These are phyloP conservation scores for Caenorhabditis japonica DNA, from an alignment of 2,888 invertebrate genomes.

Conservation along the genomic window DNA sequence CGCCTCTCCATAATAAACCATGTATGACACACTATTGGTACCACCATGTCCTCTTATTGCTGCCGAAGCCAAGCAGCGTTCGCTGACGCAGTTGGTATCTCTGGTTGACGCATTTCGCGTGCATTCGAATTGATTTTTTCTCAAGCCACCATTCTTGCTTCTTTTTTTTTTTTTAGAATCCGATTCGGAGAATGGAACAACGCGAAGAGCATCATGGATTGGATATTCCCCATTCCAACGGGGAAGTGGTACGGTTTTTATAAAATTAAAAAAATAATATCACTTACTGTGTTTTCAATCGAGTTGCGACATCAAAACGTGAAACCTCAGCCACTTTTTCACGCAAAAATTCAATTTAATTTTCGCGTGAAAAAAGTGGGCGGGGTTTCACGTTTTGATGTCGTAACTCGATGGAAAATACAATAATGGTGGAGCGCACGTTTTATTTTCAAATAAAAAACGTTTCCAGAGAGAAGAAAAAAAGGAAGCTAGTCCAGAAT, in stretches of 20 bases:
- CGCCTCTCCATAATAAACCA: constrained; percentile 28
- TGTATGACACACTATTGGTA: constrained; percentile 6
- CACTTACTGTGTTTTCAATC: too few species aligned
- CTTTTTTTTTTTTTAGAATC: background rate
- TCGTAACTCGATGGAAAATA: too few species aligned
- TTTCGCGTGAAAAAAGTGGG: too few species aligned
- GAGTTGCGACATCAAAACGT: too few species aligned
- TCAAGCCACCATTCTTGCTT: background rate
- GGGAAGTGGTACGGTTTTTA: constrained; percentile 23
- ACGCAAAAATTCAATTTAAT: background rate
- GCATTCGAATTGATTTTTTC: constrained; percentile 31
- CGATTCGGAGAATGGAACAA: constrained; percentile 3
- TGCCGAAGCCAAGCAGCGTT: constrained; percentile 17
- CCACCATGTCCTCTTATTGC: background rate
- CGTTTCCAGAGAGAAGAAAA: constrained; percentile 1
- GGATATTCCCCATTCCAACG: background rate
- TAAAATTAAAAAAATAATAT: too few species aligned
- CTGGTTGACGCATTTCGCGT: constrained; percentile 17
- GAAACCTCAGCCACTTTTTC: too few species aligned
- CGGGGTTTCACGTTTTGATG: too few species aligned
- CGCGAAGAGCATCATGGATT: constrained; percentile 1
- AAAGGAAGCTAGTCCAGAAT: constrained; percentile 8
- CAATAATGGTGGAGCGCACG: too few species aligned
- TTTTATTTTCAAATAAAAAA: background rate
- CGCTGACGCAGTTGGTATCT: constrained; percentile 33